Base-by-base conservation (phyloP, 2,113 vertebrate genomes). In the Ctenodactylus gundi region DNA sequence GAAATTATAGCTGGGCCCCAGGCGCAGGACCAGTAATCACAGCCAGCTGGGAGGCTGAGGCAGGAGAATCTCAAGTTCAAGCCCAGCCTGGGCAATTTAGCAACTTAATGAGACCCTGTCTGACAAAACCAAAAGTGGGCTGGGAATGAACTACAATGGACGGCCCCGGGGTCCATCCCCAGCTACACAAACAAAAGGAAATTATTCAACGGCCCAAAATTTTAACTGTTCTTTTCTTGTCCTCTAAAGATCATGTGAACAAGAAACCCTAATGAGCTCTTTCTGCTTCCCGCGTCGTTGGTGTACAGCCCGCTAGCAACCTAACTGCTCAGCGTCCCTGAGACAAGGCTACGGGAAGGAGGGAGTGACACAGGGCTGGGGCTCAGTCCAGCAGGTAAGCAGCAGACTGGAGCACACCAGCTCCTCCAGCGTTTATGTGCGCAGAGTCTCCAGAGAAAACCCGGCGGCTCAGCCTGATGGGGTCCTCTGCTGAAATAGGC, bases 351-450 rank as follows among this genome's bases (percentile, higher is more conserved):
- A 82, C 0, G 72, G 68, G 57, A 65, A 85, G n/a, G 25, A 94
- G 82, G 70, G 87, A 87, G 94, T 85, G 65, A 58, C 57, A 88
- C 0, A 89, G 85, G 11, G 85, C 41, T 67, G 72, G n/a, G 67
- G 82, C 86, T 93, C 88, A 88, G 73, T 68, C 90, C 82, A 88
- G 82, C 68, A 95, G 88, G 85, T 65, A 85, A 72, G 90, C 55
- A 53, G 84, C 94, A 93, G 60, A 39, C 20, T 31, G 25, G 23
- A 6, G 68, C 44, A 84, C 85, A 85, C 58, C n/a, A 31, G 80
- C 29, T 36, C 55, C 25, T 55, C 70, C 55, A 0, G 4, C 41
- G 53, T 67, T 93, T 93, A 51, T 58, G 15, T 77, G 36, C 65
- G 58, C 51, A 34, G 58, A 81, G 20, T 41, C 18, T 23, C 85